Evolutionary conservation across 2,888 invertebrate species (phyloP), one percentile per base, ranked within the genome.

Genomic region (Catocala sponsa): DNA sequence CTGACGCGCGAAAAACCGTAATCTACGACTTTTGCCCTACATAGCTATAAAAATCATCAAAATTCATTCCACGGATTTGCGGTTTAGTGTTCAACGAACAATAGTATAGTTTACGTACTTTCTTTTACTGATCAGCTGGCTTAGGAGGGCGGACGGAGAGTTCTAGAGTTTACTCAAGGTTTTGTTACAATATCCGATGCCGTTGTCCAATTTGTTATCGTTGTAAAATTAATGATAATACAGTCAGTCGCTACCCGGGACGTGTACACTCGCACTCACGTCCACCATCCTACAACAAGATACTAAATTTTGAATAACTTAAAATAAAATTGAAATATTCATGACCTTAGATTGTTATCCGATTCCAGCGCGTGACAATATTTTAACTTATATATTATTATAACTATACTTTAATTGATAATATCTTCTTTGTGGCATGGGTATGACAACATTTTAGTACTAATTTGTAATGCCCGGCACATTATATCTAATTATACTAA

Each of bases 141-240:
- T 38, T 38, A 38, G 6, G 4, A 38, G 7, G 6, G 35, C 0
- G 9, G 35, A 25, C 41, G 44, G 65, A 69, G 42, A 50, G 7
- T 75, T 69, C 68, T 65, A 72, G 78, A 78, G 47, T 55, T 9
- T 63, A 75, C 69, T 62, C 54, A 35, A 60, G 1, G n/a, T 0
- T 42, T 5, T n/a, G 59, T 6, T 9, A 38, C 9, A 38, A 38
- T 38, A 7, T 60, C 6, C 55, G 71, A 72, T 74, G 68, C 63
- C 64, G 56, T 51, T 65, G 57, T 55, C 71, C 69, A 63, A 75
- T 73, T 79, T 78, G 76, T 82, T 84, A 84, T 85, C 81, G 70
- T 73, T 72, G 72, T 44, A 63, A 57, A 10, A 72, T 71, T 63
- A 80, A 80, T 79, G 82, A 86, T 86, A 85, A 82, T 75, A 66